Conservation (phyloP, 2,113 vertebrate species). For the Okapia johnstoni region DNA sequence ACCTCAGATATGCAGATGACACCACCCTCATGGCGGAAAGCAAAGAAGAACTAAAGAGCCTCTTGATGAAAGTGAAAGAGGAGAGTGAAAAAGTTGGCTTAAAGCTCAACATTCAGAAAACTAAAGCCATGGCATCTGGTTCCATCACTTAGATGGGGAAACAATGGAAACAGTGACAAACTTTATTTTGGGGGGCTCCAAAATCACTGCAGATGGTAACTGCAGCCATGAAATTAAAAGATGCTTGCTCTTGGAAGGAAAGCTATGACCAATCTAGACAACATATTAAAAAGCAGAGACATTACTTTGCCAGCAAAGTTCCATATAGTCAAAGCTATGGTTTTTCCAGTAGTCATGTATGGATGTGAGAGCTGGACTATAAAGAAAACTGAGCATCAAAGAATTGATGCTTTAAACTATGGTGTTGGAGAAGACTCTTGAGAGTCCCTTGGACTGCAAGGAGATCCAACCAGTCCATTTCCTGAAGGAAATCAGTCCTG, state of each 20-base stretch:
- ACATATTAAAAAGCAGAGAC: not conserved
- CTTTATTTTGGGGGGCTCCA: not conserved
- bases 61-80: not conserved
- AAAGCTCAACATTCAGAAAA: not conserved
- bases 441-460: not conserved
- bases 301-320: not conserved
- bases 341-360: not conserved
- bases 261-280: not conserved
- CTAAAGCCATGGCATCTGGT: accelerated
- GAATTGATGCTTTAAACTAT: not conserved
- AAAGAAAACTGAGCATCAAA: not conserved
- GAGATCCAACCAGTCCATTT: not conserved
- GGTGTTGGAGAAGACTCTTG: not conserved
- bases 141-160: not conserved
- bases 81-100: not conserved
- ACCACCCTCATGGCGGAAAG: not conserved
- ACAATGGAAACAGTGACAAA: not conserved
- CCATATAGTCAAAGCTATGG: not conserved
- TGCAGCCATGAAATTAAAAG: not conserved
- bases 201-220: not conserved
- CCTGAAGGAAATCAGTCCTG: not conserved
- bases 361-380: not conserved
- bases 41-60: not conserved
- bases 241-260: not conserved
- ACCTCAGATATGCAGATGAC: not conserved